Base-by-base conservation (phyloP, 2,113 vertebrate genomes). In the Heteronetta atricapilla region DNA sequence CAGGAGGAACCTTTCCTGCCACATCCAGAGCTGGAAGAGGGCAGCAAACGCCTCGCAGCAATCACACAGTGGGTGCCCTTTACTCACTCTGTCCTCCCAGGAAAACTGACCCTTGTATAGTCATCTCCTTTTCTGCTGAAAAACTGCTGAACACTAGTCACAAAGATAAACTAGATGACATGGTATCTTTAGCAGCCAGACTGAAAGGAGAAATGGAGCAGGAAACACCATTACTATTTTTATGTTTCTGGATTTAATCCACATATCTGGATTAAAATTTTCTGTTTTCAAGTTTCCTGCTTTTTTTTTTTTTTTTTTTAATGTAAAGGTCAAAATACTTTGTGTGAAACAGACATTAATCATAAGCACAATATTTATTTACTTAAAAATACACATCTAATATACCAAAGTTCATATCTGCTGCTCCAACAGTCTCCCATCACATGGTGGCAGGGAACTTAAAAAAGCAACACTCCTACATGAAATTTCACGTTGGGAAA, bases 391-490 rank as follows among this genome's bases (percentile, higher is more conserved):
- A 8, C 8, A 50, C 13, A 3, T 67, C 20, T 69, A 88, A 94
- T 86, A 93, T 26, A 25, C 9, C 70, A 7, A 53, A 67, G 12
- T 89, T 93, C 85, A 9, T 89, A 46, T 83, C 86, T 80, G 52
- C 64, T 95, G 59, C 42, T 91, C 59, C 29, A 70, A 63, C 59
- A 82, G 84, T 74, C 67, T 48, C 36, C 46, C 29, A 80, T 95
- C 91, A 95, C 87, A 95, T 88, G 75, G 10, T 88, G 75, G 10
- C 69, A 70, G 21, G 36, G 82, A 88, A 63, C 72, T 94, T 92
- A 56, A 96, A 95, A 96, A 94, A 86, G 73, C 69, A 94, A 94
- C 68, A 90, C 88, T 90, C 88, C 92, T 84, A 95, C 90, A 88
- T 52, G 42, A 92, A 91, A 82, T 93, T 80, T 94, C 63, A 87